These are phyloP conservation scores for Centropus bengalensis DNA, from an alignment of 2,113 vertebrate genomes.

Conservation along the genomic window DNA sequence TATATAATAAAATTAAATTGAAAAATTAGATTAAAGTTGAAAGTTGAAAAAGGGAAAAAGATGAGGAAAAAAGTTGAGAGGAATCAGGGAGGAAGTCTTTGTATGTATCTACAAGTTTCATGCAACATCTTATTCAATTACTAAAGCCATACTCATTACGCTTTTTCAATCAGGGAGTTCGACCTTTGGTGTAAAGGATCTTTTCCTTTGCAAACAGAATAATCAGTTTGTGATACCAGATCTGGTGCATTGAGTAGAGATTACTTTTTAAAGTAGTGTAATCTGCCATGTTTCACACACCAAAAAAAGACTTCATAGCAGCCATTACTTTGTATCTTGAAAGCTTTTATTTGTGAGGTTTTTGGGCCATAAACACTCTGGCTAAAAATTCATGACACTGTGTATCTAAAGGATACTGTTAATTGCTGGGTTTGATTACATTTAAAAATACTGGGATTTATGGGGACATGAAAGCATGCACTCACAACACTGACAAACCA, in stretches of 20 bases:
- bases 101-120: neutral
- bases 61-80: rapidly evolving
- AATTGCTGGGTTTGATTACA: neutral
- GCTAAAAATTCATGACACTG: neutral
- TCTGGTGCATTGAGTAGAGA: neutral
- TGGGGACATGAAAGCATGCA: neutral
- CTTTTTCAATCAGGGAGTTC: neutral
- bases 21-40: neutral
- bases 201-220: neutral
- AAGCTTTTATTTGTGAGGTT: neutral
- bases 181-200: neutral
- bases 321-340: neutral
- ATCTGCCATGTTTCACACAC: neutral
- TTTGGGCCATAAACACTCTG: neutral
- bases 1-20: too few species aligned
- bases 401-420: neutral
- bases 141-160: neutral
- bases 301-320: neutral
- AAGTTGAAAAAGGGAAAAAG: neutral
- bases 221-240: neutral
- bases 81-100: neutral
- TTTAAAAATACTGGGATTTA: neutral
- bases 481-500: neutral
- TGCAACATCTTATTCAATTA: neutral
- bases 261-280: neutral